Base-by-base conservation (phyloP, 2,113 vertebrate species). In the Cranoglanis bouderius region DNA sequence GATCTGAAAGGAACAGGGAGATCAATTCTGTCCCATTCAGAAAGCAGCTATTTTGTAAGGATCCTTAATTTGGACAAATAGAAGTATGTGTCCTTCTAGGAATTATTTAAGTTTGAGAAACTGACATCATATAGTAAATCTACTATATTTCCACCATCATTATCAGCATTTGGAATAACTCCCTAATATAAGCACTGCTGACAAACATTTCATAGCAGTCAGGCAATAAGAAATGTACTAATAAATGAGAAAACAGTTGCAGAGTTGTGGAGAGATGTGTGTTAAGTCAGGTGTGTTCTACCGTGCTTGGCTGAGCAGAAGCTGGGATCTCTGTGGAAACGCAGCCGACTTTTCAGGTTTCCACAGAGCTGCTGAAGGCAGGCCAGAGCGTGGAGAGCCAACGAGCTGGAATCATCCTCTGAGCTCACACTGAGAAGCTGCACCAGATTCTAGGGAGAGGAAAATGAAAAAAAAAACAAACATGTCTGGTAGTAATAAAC, bases 271-370 rank as follows among this genome's bases (percentile, higher is more conserved):
- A 72, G 75, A 65, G 3, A 12, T 51, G 59, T 26, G 86, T 40
- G 78, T 63, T 19, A 29, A 24, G 32, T 53, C 21, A 6, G 83
- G 59, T 35, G 57, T 80, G 38, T 32, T 65, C 49, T 91, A 98
- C 98, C 96, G 94, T 98, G 97, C 92, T 97, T 99, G 84, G 93
- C 94, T 24, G 96, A 98, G 94, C 94, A 96, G 94, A 99, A 99
- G 82, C 96, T 95, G 43, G 98, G 98, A 94, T 99, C 98, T 91
- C 96, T 96, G 93, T 98, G 96, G 92, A 98, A 99, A 91, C 96
- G 97, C 38, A 99, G 96, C 55, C 98, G 95, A 75, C 92, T 96
- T 90, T 95, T 96, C 84, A 99, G 93, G n/a, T 93, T 96, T 3
- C 84, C 75, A 78, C 98, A 99, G 83, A 99, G 95, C 92, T 98